A percentile compares a stretch with the other conserved stretches of the same genome.
These are phyloP conservation scores for Sinelater perroti DNA, from an alignment of 2,888 invertebrate genomes.

Conservation along the genomic window DNA sequence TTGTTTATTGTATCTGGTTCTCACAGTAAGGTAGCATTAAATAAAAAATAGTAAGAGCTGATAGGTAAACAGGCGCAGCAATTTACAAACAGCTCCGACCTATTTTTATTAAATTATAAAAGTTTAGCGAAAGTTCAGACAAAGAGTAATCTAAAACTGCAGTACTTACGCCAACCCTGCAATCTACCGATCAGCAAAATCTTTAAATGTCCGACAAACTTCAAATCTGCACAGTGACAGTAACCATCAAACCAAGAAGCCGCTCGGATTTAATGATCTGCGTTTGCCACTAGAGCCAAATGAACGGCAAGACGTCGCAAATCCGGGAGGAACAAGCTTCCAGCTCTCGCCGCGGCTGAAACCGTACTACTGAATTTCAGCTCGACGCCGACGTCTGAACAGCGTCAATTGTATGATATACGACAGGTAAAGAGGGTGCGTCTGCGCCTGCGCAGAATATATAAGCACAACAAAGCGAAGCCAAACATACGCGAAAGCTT, in stretches of 20 bases:
- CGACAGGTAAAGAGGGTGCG: constrained; percentile 38
- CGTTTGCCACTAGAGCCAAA: background rate
- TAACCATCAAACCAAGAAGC: constrained; percentile 1
- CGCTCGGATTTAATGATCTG: background rate
- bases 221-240: background rate
- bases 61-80: too few relatives aligned
- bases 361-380: constrained; percentile 36
- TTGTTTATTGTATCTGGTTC: too few relatives aligned
- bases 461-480: constrained; percentile 33
- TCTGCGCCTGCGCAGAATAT: constrained; percentile 34
- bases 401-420: constrained; percentile 39
- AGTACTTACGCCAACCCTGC: constrained; percentile 4
- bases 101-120: too few relatives aligned
- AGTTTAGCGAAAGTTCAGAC: too few relatives aligned
- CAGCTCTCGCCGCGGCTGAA: constrained; percentile 25
- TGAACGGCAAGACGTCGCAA: constrained; percentile 4
- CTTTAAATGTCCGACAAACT: constrained; percentile 2
- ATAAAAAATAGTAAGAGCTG: too few relatives aligned
- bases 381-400: constrained; percentile 39
- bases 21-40: too few relatives aligned
- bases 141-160: background rate
- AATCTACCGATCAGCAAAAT: background rate
- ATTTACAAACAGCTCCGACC: too few relatives aligned
- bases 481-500: constrained; percentile 32
- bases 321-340: background rate